Evolutionary conservation across 2,113 vertebrate genomes (phyloP).

Genomic region (Talpa occidentalis): DNA sequence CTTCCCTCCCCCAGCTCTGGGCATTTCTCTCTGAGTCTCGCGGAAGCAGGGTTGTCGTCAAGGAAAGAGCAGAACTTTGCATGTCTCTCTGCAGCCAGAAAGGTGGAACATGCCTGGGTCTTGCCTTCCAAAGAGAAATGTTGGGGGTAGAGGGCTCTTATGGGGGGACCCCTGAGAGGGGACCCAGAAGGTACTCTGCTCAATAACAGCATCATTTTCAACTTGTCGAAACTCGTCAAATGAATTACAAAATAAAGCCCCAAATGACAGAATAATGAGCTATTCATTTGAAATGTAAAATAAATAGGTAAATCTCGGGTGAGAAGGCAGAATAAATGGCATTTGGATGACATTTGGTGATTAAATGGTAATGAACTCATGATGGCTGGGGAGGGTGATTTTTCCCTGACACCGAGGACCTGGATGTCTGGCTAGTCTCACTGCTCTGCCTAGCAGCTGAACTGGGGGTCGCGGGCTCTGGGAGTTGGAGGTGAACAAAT

Average conservation of each 20-base stretch:
- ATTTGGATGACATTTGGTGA: constrained; percentile 86
- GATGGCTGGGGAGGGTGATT: background rate
- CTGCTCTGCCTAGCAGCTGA: no score
- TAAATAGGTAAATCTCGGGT: constrained; percentile 87
- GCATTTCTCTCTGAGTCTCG: rapidly evolving
- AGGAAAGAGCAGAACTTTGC: background rate
- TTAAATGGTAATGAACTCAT: constrained; percentile 86
- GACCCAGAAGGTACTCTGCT: background rate
- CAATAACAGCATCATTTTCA: constrained; percentile 72
- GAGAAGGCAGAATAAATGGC: constrained; percentile 85
- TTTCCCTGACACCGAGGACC: background rate
- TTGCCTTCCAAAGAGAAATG: background rate
- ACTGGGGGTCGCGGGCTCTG: rapidly evolving
- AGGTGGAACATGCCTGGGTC: background rate
- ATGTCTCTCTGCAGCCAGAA: background rate
- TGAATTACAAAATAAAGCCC: constrained; percentile 85
- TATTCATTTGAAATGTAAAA: constrained; percentile 88
- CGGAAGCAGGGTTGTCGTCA: background rate
- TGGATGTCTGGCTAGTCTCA: background rate
- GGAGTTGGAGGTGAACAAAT: background rate
- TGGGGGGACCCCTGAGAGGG: background rate
- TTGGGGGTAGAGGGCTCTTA: background rate
- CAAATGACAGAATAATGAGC: constrained; percentile 85
- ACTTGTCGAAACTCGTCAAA: constrained; percentile 80
- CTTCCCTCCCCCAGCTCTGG: background rate